phyloP scores from a whole-genome alignment of 1,140 invertebrate species.

The Drosophila obscura region DNA sequence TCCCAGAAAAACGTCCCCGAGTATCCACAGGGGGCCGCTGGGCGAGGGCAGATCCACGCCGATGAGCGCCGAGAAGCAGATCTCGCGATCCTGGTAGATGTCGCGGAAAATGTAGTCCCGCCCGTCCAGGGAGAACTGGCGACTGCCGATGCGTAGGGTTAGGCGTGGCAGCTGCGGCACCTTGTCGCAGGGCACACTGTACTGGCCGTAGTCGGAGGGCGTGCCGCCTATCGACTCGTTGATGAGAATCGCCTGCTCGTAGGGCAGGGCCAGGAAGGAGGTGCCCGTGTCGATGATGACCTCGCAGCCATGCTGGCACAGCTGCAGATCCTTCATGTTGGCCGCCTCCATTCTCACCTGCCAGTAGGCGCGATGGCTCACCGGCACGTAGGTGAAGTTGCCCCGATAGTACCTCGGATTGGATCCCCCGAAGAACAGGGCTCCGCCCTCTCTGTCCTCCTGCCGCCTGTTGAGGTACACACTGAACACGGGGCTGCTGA shows the following conservation, averaged over 20 bases:
- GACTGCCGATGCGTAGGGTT: slow-evolving; percentile 59
- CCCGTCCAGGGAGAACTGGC: slow-evolving; percentile 50
- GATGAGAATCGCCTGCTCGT: slow-evolving; percentile 60
- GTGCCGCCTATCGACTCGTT: slow-evolving; percentile 64
- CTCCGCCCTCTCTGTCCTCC: slow-evolving; percentile 55
- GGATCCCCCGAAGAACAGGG: slow-evolving; percentile 74
- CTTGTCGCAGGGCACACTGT: slow-evolving; percentile 48
- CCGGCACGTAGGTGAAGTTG: slow-evolving; percentile 74
- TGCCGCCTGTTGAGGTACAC: slow-evolving; percentile 93
- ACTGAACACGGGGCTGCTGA: slow-evolving; percentile 93
- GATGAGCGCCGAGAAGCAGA: slow-evolving; percentile 67
- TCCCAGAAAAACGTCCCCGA: slow-evolving; percentile 88
- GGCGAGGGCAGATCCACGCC: slow-evolving; percentile 69
- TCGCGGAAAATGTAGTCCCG: slow-evolving; percentile 69
- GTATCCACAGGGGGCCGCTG: slow-evolving; percentile 69
- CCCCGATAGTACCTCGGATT: slow-evolving; percentile 63
- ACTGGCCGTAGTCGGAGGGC: slow-evolving; percentile 59
- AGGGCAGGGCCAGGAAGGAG: slow-evolving; percentile 89
- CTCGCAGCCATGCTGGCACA: slow-evolving; percentile 85
- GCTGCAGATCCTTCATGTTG: slow-evolving; percentile 42
- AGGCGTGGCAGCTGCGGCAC: slow-evolving; percentile 53
- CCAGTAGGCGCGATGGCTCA: slow-evolving; percentile 76
- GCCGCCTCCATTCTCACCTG: slow-evolving; percentile 70
- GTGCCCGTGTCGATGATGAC: slow-evolving; percentile 92
- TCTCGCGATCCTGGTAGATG: slow-evolving; percentile 31